Percentiles rank a stretch among this genome's conserved stretches.
Evolutionary conservation across 2,888 invertebrate species (phyloP).

Genomic region (Lycaena phlaeas): DNA sequence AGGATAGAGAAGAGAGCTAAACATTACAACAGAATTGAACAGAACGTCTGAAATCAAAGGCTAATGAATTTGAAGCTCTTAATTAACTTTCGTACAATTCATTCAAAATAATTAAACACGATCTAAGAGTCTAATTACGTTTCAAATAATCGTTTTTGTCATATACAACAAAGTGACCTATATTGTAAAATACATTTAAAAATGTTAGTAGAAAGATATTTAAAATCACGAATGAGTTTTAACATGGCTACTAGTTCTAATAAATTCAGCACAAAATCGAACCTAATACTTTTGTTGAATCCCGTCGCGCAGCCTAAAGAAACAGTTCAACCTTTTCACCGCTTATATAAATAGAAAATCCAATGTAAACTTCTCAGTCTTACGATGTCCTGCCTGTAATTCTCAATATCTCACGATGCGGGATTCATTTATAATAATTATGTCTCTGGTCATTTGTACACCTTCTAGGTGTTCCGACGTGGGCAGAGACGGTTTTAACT

Average conservation of each 20-base stretch:
- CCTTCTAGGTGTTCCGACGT: slow-evolving; percentile 37
- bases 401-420: slow-evolving; percentile 47
- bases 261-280: no score
- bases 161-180: no score
- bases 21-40: slow-evolving; percentile 4
- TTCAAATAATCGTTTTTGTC: no score
- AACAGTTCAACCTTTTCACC: slow-evolving; percentile 13
- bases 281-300: slow-evolving; percentile 10
- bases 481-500: slow-evolving; percentile 58
- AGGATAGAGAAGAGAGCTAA: not conserved
- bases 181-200: no score
- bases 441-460: slow-evolving; percentile 35
- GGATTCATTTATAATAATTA: slow-evolving; percentile 47
- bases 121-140: not conserved
- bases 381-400: slow-evolving; percentile 24
- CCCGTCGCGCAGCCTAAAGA: slow-evolving; percentile 15
- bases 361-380: slow-evolving; percentile 25
- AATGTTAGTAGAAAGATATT: no score
- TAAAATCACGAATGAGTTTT: no score
- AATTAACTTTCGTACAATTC: slow-evolving; percentile 13
- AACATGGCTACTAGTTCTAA: no score
- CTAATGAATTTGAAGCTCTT: slow-evolving; percentile 14
- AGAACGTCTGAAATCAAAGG: slow-evolving; percentile 9
- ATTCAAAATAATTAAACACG: slow-evolving; percentile 4
- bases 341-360: slow-evolving; percentile 39